Evolutionary conservation across 2,888 invertebrate genomes (phyloP).

Genomic region (Cerastis leucographa): DNA sequence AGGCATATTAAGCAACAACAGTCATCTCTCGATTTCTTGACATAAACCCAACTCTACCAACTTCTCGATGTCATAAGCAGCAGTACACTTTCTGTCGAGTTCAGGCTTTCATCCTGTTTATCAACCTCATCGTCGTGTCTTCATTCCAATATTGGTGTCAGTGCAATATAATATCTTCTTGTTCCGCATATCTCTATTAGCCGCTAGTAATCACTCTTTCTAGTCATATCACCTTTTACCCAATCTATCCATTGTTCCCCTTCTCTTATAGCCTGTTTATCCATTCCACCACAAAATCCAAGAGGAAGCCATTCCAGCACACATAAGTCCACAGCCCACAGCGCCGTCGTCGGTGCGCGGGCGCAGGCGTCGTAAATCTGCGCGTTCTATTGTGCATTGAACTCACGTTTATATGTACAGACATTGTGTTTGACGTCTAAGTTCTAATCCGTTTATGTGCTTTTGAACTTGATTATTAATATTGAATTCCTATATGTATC

Average conservation of each 20-base stretch:
- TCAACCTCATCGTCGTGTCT: not conserved
- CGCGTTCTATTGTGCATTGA: slow-evolving; percentile 64
- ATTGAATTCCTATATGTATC: slow-evolving; percentile 8
- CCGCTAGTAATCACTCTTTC: not conserved
- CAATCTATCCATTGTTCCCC: not conserved
- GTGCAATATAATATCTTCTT: not conserved
- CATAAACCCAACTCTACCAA: not conserved
- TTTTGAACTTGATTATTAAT: slow-evolving; percentile 39
- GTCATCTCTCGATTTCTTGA: not conserved
- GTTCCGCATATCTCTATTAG: not conserved
- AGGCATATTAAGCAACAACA: not conserved
- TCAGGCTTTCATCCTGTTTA: not conserved
- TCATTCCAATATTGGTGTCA: not conserved
- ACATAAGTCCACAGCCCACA: slow-evolving; percentile 26
- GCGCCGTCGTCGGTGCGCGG: slow-evolving; percentile 39
- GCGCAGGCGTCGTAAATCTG: slow-evolving; percentile 65
- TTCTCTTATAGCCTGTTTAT: not conserved
- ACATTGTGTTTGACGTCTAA: slow-evolving; percentile 53
- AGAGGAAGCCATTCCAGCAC: slow-evolving; percentile 37
- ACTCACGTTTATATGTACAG: slow-evolving; percentile 53
- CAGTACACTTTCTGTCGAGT: not conserved
- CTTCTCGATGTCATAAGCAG: not conserved
- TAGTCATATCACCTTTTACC: not conserved
- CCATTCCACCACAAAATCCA: too few relatives aligned
- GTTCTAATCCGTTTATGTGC: slow-evolving; percentile 50